phyloP scores from a whole-genome alignment of 2,888 invertebrate species.

The Seira ritae region DNA sequence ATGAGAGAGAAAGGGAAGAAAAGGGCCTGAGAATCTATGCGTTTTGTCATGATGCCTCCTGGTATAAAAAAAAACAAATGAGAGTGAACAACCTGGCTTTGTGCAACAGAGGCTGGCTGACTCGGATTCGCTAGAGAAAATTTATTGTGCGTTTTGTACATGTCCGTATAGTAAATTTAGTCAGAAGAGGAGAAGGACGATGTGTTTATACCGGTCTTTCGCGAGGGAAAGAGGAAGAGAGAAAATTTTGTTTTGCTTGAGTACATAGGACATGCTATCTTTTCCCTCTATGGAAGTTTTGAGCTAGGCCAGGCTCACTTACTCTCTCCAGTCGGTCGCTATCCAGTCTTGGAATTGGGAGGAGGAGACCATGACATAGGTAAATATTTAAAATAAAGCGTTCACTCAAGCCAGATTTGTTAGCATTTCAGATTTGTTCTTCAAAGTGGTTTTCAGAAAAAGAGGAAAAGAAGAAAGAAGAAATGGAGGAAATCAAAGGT shows the following conservation, averaged over 20 bases:
- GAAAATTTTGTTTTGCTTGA: background rate
- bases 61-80: conserved; percentile 14
- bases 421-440: conserved; percentile 56
- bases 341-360: background rate
- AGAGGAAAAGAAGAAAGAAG: conserved; percentile 17
- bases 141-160: conserved; percentile 12
- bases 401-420: conserved; percentile 41
- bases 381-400: conserved; percentile 56
- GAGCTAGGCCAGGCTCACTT: background rate
- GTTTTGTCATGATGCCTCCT: conserved; percentile 13
- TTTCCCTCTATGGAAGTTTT: background rate
- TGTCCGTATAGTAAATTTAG: no score
- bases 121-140: no score
- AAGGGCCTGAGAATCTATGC: conserved; percentile 3
- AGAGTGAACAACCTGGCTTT: conserved; percentile 21
- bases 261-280: background rate
- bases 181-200: no score
- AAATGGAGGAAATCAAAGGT: background rate
- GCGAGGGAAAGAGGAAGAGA: no score
- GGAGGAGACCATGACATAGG: conserved; percentile 4
- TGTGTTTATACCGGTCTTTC: no score
- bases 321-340: background rate
- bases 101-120: conserved; percentile 20
- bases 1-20: conserved; percentile 40
- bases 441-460: conserved; percentile 34